Evolutionary conservation across 2,113 vertebrate genomes (phyloP).

Genomic region (Morone chrysops): DNA sequence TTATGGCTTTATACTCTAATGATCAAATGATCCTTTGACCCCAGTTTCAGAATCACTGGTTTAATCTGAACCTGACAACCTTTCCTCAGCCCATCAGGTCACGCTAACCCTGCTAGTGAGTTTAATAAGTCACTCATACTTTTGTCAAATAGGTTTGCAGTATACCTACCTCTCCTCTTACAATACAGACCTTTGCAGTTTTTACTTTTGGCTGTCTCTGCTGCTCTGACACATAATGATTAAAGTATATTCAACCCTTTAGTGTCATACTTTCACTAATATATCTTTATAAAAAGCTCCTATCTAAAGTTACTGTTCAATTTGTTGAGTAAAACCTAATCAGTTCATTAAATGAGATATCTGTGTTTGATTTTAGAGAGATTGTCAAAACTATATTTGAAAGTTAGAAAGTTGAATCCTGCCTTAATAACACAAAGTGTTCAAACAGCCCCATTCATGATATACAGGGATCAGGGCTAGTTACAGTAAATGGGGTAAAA

Average conservation of each 20-base stretch:
- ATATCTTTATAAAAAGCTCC: not conserved
- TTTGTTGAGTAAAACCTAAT: no score
- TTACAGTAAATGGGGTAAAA: not conserved
- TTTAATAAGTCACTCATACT: slow-evolving; percentile 3
- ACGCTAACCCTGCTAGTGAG: not conserved
- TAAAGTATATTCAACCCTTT: not conserved
- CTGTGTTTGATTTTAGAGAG: no score
- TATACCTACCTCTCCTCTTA: not conserved
- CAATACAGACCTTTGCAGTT: not conserved
- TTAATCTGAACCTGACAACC: not conserved
- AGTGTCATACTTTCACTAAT: not conserved
- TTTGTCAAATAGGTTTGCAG: not conserved
- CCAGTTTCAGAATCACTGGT: not conserved
- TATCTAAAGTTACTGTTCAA: not conserved
- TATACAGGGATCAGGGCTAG: not conserved
- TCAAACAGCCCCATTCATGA: not conserved
- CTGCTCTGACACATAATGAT: not conserved
- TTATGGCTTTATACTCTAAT: not conserved
- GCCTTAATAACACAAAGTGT: not conserved
- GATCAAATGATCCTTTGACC: not conserved
- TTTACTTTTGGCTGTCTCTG: not conserved
- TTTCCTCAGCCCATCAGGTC: slow-evolving; percentile 2
- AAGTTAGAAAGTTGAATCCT: no score
- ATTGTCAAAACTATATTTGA: no score
- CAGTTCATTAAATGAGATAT: no score